Percentiles rank a stretch among this genome's conserved stretches.
Evolutionary conservation across 2,113 vertebrate species (phyloP).

Genomic region (Mesocricetus auratus): DNA sequence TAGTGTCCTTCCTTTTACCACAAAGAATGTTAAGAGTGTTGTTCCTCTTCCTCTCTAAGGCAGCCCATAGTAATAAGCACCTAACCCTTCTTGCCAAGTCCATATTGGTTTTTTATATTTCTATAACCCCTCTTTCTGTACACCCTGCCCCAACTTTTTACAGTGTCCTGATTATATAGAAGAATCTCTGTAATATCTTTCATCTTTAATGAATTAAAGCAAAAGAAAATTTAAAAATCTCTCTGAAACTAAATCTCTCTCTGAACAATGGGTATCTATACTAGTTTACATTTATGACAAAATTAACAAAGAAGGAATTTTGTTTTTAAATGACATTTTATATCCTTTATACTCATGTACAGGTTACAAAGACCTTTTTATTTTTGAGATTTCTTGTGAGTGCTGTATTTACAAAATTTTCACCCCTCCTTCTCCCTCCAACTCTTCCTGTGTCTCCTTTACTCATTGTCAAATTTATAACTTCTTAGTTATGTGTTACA

Average conservation of each 20-base stretch:
- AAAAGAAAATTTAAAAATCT: background rate
- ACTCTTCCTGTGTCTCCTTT: background rate
- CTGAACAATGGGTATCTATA: background rate
- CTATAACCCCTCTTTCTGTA: background rate
- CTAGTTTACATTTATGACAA: background rate
- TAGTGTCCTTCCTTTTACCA: background rate
- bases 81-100: background rate
- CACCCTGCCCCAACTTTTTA: background rate
- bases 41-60: background rate
- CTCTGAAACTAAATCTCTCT: background rate
- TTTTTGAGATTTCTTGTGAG: background rate
- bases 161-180: background rate
- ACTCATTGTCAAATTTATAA: background rate
- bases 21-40: background rate
- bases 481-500: background rate
- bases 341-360: background rate
- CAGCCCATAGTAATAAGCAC: background rate
- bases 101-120: background rate
- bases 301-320: background rate
- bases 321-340: conserved; percentile 50
- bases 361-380: background rate
- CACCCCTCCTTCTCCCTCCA: background rate
- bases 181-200: background rate
- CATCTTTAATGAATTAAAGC: background rate
- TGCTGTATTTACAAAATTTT: background rate